Evolutionary conservation across 2,113 vertebrate genomes (phyloP).

Genomic region (Oryctolagus cuniculus): mOryCun1.1 NC_091440.1:66597001-66597500

Average conservation of each 20-base stretch:
- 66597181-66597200: neutral
- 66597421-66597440: neutral
- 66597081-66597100: too few species aligned
- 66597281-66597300: neutral
- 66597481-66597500: too few species aligned
- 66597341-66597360: neutral
- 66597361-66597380: neutral
- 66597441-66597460: too few species aligned
- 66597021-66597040: too few species aligned
- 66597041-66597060: too few species aligned
- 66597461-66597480: neutral
- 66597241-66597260: neutral
- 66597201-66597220: neutral
- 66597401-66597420: neutral
- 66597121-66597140: too few species aligned
- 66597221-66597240: neutral
- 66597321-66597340: neutral
- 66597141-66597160: neutral
- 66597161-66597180: neutral
- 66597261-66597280: neutral
- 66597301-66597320: neutral
- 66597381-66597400: neutral
- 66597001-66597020: too few species aligned
- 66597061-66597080: too few species aligned
- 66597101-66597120: too few species aligned